phyloP scores from a whole-genome alignment of 2,797 vertebrate species.

The Urophycis tenuis region DNA sequence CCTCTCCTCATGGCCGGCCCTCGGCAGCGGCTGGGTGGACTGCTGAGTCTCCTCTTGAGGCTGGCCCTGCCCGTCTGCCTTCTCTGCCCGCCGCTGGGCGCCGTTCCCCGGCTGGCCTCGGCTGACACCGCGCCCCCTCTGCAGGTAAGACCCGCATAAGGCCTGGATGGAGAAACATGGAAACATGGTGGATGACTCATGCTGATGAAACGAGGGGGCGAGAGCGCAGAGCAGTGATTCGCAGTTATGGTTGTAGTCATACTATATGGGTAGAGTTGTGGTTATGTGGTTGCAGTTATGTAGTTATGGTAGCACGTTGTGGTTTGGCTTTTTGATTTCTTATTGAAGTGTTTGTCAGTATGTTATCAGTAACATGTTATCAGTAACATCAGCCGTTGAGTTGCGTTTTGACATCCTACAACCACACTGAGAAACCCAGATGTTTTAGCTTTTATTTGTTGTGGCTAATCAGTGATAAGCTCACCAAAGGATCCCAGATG shows the following conservation, averaged over 20 bases:
- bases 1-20: conserved; percentile 63
- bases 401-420: neutral
- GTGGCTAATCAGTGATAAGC: neutral
- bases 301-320: neutral
- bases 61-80: conserved; percentile 44
- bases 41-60: conserved; percentile 46
- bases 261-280: no score
- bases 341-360: neutral
- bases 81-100: conserved; percentile 43
- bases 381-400: neutral
- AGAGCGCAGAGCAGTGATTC: neutral
- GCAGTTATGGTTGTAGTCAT: no score
- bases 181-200: neutral
- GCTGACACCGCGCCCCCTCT: conserved; percentile 18
- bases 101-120: conserved; percentile 41
- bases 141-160: conserved; percentile 59
- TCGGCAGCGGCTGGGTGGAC: conserved; percentile 51
- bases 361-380: neutral
- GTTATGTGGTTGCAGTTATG: no score
- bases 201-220: neutral
- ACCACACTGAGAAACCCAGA: neutral
- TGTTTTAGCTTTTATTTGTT: neutral
- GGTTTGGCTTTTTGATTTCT: neutral
- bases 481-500: neutral
- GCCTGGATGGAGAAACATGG: neutral